These are phyloP conservation scores for Oryzias javanicus DNA, from an alignment of 2,113 vertebrate genomes.

Conservation along the genomic window DNA sequence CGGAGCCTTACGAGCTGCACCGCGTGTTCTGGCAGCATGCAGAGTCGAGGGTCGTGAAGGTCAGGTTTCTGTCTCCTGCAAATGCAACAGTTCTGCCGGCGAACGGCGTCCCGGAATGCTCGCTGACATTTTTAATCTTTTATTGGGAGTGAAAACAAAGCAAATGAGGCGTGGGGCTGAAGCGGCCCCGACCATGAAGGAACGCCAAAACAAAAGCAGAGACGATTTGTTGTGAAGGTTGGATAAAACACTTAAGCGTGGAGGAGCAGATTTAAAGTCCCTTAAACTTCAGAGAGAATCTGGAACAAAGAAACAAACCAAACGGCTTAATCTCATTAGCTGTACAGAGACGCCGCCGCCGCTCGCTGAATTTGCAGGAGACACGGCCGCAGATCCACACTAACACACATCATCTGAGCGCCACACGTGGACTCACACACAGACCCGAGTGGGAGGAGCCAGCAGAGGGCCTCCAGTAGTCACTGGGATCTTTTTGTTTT, in stretches of 20 bases:
- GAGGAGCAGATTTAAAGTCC: neutral
- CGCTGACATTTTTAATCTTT: conserved; percentile 17
- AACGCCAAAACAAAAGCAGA: neutral
- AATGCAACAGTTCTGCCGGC: conserved; percentile 22
- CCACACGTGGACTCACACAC: conserved; percentile 16
- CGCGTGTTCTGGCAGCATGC: conserved; percentile 60
- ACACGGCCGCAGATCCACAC: conserved; percentile 27
- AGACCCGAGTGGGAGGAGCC: conserved; percentile 17
- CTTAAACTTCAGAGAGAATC: conserved; percentile 1
- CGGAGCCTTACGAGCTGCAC: conserved; percentile 43
- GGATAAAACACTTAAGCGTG: neutral
- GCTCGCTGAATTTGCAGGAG: conserved; percentile 45
- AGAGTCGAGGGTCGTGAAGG: conserved; percentile 37
- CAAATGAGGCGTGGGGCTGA: conserved; percentile 16
- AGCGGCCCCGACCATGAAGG: conserved; percentile 1
- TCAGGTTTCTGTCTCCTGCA: conserved; percentile 25
- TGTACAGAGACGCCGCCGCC: neutral
- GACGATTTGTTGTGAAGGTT: no score
- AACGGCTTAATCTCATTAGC: neutral
- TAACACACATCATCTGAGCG: conserved; percentile 25
- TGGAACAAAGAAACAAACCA: neutral
- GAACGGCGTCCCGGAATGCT: neutral
- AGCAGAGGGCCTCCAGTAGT: conserved; percentile 27
- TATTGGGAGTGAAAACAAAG: conserved; percentile 2
- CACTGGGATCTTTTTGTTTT: conserved; percentile 1